Conservation (phyloP, 2,113 vertebrate species). For the Otolemur garnettii region DNA sequence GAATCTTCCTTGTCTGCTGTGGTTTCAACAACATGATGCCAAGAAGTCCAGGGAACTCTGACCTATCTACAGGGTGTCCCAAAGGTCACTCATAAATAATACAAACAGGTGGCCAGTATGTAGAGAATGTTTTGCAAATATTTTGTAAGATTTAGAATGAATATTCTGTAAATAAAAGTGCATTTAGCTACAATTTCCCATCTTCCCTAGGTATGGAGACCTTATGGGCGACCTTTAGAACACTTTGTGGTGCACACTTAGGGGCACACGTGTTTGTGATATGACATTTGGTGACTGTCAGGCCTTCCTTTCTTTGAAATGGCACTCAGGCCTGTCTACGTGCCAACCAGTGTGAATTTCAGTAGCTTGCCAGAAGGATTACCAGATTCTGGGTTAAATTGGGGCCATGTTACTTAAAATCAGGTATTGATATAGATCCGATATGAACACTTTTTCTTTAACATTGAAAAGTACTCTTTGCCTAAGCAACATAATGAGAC, state of each 20-base stretch:
- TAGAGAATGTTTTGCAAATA: too few species aligned
- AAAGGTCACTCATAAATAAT: too few species aligned
- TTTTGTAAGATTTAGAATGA: too few species aligned
- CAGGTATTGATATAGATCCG: neutral
- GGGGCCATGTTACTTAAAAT: neutral
- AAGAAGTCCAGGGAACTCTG: neutral
- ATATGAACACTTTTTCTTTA: neutral
- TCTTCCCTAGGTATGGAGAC: too few species aligned
- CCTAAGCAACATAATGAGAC: neutral
- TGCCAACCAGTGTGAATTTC: neutral
- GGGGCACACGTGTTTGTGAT: neutral
- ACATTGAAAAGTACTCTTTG: neutral
- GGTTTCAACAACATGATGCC: neutral
- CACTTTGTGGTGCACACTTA: neutral
- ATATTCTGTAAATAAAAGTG: too few species aligned
- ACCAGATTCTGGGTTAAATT: neutral
- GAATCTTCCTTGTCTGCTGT: neutral
- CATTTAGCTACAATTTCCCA: too few species aligned
- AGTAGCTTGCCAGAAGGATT: neutral
- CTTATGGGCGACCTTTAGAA: too few species aligned
- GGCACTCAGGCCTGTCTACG: neutral
- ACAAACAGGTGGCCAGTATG: too few species aligned
- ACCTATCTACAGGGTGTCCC: neutral
- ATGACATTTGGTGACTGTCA: neutral
- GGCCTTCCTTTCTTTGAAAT: neutral